Percentiles rank a stretch among this genome's conserved stretches.
Evolutionary conservation across 2,113 vertebrate species (phyloP).

Genomic region (Chaetura pelagica): DNA sequence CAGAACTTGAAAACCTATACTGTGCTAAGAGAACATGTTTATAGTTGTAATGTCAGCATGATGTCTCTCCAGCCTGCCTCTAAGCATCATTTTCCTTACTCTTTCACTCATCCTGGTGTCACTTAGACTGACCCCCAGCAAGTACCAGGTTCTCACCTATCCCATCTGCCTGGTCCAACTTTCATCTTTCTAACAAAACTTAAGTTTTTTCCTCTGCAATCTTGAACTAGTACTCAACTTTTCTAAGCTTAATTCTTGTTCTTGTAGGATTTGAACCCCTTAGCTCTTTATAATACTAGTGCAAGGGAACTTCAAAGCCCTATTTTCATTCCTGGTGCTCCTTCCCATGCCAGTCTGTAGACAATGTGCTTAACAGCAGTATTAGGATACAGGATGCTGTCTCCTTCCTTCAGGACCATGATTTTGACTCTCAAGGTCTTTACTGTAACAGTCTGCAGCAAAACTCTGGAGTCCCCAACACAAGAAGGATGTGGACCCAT

Average conservation of each 20-base stretch:
- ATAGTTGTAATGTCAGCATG: not conserved
- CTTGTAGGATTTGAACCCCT: not conserved
- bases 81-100: not conserved
- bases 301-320: not conserved
- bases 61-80: not conserved
- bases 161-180: not conserved
- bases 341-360: not conserved
- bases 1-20: not conserved
- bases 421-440: not conserved
- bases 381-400: not conserved
- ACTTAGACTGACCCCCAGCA: not conserved
- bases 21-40: not conserved
- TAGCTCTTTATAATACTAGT: not conserved
- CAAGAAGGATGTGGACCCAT: no score
- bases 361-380: not conserved
- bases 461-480: not conserved
- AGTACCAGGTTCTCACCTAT: fast-evolving
- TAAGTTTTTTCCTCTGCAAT: not conserved
- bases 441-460: not conserved
- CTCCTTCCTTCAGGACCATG: not conserved
- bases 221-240: not conserved
- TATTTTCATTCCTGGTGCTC: not conserved
- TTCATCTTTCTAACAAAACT: not conserved
- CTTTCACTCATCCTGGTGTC: not conserved
- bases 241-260: not conserved